Evolutionary conservation across 2,797 vertebrate species (phyloP), one percentile per base, ranked within the genome.

Genomic region (Varecia variegata): DNA sequence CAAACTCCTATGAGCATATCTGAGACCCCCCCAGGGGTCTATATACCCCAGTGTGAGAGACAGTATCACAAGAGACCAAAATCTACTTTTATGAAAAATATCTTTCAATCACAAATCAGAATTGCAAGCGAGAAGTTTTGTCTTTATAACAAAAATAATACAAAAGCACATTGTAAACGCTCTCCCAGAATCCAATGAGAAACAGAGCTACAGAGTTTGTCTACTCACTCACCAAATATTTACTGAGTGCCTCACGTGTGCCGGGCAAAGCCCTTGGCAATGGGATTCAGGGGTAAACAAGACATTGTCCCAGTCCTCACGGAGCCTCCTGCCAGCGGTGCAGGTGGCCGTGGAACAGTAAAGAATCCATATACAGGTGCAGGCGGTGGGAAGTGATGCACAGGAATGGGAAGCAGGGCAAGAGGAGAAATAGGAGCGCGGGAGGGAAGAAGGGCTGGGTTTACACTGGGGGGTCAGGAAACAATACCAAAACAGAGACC

Each of bases 101-200:
- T 47, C 88, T 93, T 88, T 90, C 45, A 45, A 50, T 20, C 62
- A 52, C 71, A 84, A 88, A 89, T 77, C n/a, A 73, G 85, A 93
- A 88, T 35, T 58, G 38, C 56, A 93, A 80, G 38, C 12, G 5
- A 95, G 47, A 85, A 73, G 56, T 43, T 62, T 67, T 81, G 23
- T 82, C 86, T 93, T 89, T 27, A 73, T 62, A 43, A 7, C 35
- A n/a, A 60, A 82, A 79, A 58, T 8, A 84, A 81, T 5, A 89
- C 11, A 50, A 60, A 70, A 84, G 20, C 54, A 83, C 7, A 47
- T 0, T 80, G 79, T 71, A n/a, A 76, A 91, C 65, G 47, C 45
- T 58, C 73, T 90, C 77, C 40, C 21, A n/a, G 70, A 93, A 86
- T 91, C 50, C n/a, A 32, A 1, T 27, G 85, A 18, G 40, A 90